Conservation (phyloP, 2,888 invertebrate genomes). For the Morinoia aosen region DNA sequence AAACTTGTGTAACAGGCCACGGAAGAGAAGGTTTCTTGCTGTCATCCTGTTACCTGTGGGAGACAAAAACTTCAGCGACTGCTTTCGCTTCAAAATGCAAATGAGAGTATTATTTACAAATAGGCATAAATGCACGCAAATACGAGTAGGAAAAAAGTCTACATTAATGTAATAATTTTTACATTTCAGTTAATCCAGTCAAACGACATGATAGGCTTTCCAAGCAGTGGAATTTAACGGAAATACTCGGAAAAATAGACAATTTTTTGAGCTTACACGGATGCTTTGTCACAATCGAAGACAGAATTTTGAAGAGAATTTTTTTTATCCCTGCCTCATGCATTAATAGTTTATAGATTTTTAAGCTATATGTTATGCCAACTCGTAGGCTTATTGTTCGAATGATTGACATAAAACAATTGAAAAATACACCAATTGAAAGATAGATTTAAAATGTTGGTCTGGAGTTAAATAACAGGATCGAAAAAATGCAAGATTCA, state of each 20-base stretch:
- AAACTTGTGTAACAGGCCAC: constrained; percentile 12
- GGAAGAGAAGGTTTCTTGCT: constrained; percentile 7
- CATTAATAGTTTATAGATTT: not conserved
- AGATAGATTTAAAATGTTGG: not conserved
- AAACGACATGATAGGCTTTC: not conserved
- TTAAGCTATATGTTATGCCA: not conserved
- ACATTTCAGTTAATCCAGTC: not conserved
- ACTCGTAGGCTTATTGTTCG: not conserved
- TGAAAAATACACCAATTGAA: not conserved
- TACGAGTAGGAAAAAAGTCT: not conserved
- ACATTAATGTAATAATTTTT: not conserved
- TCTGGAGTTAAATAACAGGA: no score
- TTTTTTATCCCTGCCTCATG: not conserved
- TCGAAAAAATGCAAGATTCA: no score
- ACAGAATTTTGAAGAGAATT: not conserved
- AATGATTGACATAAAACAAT: not conserved
- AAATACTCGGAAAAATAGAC: not conserved
- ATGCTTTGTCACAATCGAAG: not conserved
- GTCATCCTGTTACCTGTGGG: not conserved
- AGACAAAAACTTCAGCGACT: not conserved
- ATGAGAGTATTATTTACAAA: not conserved
- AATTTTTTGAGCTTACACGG: not conserved
- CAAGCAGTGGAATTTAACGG: not conserved
- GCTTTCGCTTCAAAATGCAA: not conserved
- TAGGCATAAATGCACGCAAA: not conserved